Conservation (phyloP, 2,113 vertebrate genomes). For the Elgaria multicarinata region DNA sequence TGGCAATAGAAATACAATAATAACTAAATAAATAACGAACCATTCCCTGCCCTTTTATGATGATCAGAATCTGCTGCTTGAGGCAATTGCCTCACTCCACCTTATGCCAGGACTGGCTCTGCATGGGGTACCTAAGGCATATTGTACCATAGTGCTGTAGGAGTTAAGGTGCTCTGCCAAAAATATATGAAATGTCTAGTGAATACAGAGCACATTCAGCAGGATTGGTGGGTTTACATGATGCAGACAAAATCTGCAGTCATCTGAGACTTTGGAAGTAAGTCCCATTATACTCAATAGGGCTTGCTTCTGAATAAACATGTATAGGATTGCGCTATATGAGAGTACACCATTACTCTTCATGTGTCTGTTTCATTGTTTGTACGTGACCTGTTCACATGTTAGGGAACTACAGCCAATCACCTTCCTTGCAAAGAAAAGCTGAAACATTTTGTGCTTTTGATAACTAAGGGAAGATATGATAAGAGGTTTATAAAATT, state of each 20-base stretch:
- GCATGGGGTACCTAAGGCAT: not conserved
- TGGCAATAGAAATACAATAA: too few species aligned
- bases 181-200: not conserved
- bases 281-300: too few species aligned
- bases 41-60: too few species aligned
- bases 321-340: too few species aligned
- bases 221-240: not conserved
- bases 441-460: not conserved
- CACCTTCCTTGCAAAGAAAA: not conserved
- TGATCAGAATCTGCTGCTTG: too few species aligned
- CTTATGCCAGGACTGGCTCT: too few species aligned
- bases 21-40: too few species aligned
- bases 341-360: not conserved
- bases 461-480: not conserved
- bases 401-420: not conserved
- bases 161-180: not conserved
- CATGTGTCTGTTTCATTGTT: not conserved
- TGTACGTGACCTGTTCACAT: not conserved
- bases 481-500: not conserved
- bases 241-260: not conserved
- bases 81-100: too few species aligned
- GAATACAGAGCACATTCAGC: not conserved
- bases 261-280: too few species aligned
- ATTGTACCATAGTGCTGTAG: not conserved
- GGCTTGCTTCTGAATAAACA: too few species aligned